Conservation (phyloP, 2,797 vertebrate species). For the Rallus crepitans region DNA sequence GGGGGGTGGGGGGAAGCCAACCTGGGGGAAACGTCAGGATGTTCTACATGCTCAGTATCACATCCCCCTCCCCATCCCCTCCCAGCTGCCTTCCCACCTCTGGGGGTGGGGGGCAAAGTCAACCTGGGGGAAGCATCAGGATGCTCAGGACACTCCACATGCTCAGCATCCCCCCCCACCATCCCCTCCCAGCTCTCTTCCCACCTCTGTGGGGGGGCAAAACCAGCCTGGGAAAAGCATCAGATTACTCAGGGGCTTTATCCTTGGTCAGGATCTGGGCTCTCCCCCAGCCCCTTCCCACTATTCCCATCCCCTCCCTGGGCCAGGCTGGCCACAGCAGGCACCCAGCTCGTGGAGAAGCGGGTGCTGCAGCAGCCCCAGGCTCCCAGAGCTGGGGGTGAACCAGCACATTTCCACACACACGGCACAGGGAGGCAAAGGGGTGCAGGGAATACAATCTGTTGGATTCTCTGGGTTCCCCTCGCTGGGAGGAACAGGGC, state of each 20-base stretch:
- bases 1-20: too few relatives aligned
- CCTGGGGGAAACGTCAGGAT: too few relatives aligned
- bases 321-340: background rate
- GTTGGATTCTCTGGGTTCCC: background rate
- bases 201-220: background rate
- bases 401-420: background rate
- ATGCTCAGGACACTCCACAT: background rate
- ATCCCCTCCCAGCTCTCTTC: background rate
- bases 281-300: background rate
- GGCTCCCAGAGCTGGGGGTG: background rate
- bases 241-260: background rate
- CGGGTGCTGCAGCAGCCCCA: background rate
- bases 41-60: too few relatives aligned
- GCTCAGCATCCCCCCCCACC: background rate
- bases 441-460: background rate
- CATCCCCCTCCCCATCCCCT: too few relatives aligned
- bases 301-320: fast-evolving
- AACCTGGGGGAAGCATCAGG: background rate
- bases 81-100: too few relatives aligned
- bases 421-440: background rate
- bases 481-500: background rate
- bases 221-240: background rate
- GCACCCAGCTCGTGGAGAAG: fast-evolving
- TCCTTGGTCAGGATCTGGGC: background rate
- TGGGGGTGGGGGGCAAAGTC: background rate